phyloP scores from a whole-genome alignment of 2,797 vertebrate genomes.

The Phyllotis vaccarum region DNA sequence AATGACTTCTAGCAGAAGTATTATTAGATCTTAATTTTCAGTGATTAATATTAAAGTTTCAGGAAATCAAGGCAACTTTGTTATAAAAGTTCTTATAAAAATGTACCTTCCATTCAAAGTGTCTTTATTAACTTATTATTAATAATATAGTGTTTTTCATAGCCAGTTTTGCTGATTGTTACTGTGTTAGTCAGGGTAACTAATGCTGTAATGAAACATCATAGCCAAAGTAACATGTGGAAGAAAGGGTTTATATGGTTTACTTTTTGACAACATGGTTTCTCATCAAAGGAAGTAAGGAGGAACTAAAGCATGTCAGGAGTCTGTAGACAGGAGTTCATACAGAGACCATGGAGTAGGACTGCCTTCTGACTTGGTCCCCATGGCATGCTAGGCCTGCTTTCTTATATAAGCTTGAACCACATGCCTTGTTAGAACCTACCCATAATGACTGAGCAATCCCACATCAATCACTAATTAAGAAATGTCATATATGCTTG shows the following conservation, averaged over 20 bases:
- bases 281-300: not conserved
- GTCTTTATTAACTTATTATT: not conserved
- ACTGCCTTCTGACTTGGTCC: not conserved
- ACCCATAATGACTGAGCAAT: not conserved
- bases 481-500: not conserved
- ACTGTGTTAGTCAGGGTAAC: not conserved
- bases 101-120: not conserved
- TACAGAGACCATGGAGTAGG: not conserved
- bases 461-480: not conserved
- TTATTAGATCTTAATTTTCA: conserved; percentile 42
- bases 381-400: not conserved
- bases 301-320: not conserved
- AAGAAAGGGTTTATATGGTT: not conserved
- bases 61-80: not conserved
- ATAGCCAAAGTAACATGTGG: not conserved
- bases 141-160: not conserved
- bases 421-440: too few species aligned
- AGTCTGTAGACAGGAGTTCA: not conserved
- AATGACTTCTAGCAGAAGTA: not conserved
- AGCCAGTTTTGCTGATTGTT: not conserved
- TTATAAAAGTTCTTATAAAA: not conserved
- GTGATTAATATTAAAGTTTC: not conserved
- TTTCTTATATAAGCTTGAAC: not conserved
- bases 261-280: not conserved
- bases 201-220: not conserved